A percentile compares a stretch with the other conserved stretches of the same genome.
These are phyloP conservation scores for Halcyon leucocephala DNA, from an alignment of 2,797 vertebrate species.

Conservation along the genomic window DNA sequence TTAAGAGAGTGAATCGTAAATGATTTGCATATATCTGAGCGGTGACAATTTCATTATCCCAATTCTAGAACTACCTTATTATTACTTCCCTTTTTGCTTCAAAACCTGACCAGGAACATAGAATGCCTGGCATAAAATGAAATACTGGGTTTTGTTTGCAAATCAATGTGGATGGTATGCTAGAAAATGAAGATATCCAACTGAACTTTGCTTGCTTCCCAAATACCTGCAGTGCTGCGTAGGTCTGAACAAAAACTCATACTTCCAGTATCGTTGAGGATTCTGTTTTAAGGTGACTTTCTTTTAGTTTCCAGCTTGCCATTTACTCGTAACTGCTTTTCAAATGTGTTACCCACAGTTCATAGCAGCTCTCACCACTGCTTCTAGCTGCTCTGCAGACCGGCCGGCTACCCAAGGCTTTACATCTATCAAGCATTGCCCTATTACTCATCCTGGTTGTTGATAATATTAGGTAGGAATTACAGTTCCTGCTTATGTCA, in stretches of 20 bases:
- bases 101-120: background rate
- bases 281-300: background rate
- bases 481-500: background rate
- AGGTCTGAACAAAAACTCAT: background rate
- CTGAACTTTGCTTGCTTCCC: background rate
- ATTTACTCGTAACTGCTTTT: background rate
- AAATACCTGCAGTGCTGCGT: background rate
- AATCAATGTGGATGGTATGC: background rate
- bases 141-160: background rate
- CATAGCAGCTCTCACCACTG: background rate
- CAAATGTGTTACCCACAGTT: background rate
- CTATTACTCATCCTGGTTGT: background rate
- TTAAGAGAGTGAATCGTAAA: background rate
- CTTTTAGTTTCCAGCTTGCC: background rate
- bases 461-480: background rate
- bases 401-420: background rate
- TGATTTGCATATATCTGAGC: background rate
- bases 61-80: background rate
- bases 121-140: background rate
- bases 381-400: background rate
- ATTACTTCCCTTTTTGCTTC: conserved; percentile 20
- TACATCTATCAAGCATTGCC: background rate
- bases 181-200: background rate
- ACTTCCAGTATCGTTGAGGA: background rate
- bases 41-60: background rate